Percentiles rank a stretch among this genome's conserved stretches.
These are phyloP conservation scores for Zoanthus sociatus DNA, from an alignment of 92 coral and sea anemone species.

Conservation along the genomic window DNA sequence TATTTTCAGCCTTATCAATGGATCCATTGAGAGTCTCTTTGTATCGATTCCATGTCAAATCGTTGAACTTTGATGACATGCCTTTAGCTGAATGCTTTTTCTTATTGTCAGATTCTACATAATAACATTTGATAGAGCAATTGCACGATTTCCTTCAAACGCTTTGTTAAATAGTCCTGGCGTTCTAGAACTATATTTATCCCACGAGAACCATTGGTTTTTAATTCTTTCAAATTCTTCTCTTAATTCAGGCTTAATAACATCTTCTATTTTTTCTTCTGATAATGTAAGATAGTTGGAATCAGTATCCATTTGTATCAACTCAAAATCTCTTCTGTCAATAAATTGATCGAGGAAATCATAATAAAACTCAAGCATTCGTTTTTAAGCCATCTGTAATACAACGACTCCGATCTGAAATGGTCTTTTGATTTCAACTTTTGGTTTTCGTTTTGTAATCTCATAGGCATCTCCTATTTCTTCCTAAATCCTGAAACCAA, in stretches of 20 bases:
- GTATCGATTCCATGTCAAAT: constrained; percentile 39
- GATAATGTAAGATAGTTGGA: neutral
- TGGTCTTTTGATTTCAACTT: neutral
- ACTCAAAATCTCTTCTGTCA: no score
- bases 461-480: constrained; percentile 42
- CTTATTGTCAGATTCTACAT: neutral
- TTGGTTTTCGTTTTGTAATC: neutral
- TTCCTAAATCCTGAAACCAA: constrained; percentile 20
- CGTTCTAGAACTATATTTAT: neutral
- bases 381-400: constrained; percentile 52
- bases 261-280: neutral
- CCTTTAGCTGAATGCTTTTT: constrained; percentile 44
- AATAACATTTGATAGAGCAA: constrained; percentile 1
- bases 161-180: constrained; percentile 26
- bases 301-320: no score
- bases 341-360: neutral
- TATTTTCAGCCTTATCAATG: constrained; percentile 22
- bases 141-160: constrained; percentile 15
- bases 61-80: constrained; percentile 31
- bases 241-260: neutral
- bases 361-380: constrained; percentile 44
- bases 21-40: neutral
- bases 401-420: constrained; percentile 37
- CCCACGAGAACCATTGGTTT: constrained; percentile 26
- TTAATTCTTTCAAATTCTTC: neutral